Evolutionary conservation across 1,140 invertebrate species (phyloP), one percentile per base, ranked within the genome.

Genomic region (Trichogramma pretiosum): DNA sequence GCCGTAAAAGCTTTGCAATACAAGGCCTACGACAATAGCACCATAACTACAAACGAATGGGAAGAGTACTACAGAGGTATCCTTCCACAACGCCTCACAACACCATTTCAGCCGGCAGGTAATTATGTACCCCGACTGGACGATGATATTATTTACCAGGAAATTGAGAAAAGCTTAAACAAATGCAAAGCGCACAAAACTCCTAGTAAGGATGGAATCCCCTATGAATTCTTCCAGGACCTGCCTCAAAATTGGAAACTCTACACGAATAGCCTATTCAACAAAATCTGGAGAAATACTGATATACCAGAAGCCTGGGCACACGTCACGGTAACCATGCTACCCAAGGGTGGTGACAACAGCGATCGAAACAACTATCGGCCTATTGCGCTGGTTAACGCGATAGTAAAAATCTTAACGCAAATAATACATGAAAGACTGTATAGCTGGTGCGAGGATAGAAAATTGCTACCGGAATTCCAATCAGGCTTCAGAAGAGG

Each of bases 311-410:
- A 0, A 1, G 21, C 22, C 13, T 48, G 37, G 37, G 14, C 37
- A 17, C 36, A 48, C 8, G 19, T 32, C 8, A 10, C 14, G 21
- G 37, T 38, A 2, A 40, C 46, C 10, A 48, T 48, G 24, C 17
- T 48, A 13, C 28, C 17, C 34, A 48, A 41, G 22, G 41, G 41
- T 14, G 46, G 46, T 13, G 46, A 48, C 18, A 3, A 13, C 23
- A 26, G 13, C 14, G 21, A 47, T 28, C 34, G 26, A 9, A 10
- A 14, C 13, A 48, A 48, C 17, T 48, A 40, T 10, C 13, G 26
- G 5, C 23, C 24, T 5, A 48, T 48, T 9, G 39, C 37, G n/a
- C 19, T 48, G 10, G 22, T 47, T 3, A 48, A 48, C 24, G 38
- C 22, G 9, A 18, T 48, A 10, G 13, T 19, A 9, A 48, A 48